Conservation (phyloP, 2,888 invertebrate species). For the Leucoma salicis region DNA sequence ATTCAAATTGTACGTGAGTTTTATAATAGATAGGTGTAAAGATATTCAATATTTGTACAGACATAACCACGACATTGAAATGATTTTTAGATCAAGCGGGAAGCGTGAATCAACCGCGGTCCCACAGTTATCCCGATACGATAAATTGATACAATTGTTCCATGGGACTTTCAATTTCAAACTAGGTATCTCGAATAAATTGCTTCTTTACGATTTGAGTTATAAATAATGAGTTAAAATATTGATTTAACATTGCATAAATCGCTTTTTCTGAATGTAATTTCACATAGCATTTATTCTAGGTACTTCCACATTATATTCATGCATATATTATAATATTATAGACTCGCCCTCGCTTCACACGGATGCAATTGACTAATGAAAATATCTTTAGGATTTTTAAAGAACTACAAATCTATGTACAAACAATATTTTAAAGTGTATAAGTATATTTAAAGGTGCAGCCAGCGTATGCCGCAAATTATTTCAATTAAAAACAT, state of each 20-base stretch:
- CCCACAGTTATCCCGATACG: slow-evolving; percentile 56
- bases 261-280: slow-evolving; percentile 15
- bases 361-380: no score
- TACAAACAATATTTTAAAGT: no score
- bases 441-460: no score
- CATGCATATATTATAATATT: no score
- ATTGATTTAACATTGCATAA: slow-evolving; percentile 24
- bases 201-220: slow-evolving; percentile 27
- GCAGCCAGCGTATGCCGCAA: no score
- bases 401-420: no score
- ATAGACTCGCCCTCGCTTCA: no score
- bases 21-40: not conserved
- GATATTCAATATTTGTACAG: not conserved
- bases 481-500: no score
- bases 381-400: no score
- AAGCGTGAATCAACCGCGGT: slow-evolving; percentile 59
- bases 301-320: no score
- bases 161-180: slow-evolving; percentile 38
- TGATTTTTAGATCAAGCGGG: slow-evolving; percentile 47
- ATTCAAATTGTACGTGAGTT: not conserved
- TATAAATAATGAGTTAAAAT: slow-evolving; percentile 26
- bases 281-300: not conserved
- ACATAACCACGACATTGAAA: slow-evolving; percentile 51
- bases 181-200: slow-evolving; percentile 38
- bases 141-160: slow-evolving; percentile 50